Conservation (phyloP, 2,888 invertebrate species). For the Diarsia mendica region DNA sequence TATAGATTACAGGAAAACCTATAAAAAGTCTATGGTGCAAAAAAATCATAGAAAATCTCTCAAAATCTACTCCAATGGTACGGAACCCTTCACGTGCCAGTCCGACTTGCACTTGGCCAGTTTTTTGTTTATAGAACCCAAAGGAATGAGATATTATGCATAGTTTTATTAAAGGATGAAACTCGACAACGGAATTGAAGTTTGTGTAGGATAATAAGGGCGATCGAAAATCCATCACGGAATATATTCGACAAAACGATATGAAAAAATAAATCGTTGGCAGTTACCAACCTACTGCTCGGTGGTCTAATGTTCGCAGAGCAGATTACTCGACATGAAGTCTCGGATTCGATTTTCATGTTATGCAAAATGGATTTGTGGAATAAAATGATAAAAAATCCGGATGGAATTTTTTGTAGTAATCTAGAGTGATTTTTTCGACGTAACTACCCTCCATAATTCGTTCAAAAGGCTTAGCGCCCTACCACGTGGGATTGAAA, state of each 20-base stretch:
- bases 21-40: too few relatives aligned
- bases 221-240: constrained; percentile 5
- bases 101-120: too few relatives aligned
- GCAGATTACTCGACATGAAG: neutral
- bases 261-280: constrained; percentile 1
- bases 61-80: too few relatives aligned
- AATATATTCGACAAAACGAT: neutral
- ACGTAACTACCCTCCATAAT: neutral
- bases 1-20: too few relatives aligned
- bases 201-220: constrained; percentile 38
- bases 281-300: neutral
- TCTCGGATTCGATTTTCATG: neutral
- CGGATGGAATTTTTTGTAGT: neutral
- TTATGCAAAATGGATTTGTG: neutral
- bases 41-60: too few relatives aligned
- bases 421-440: neutral
- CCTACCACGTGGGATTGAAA: neutral
- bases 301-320: neutral
- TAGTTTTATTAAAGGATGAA: constrained; percentile 29
- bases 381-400: too few relatives aligned
- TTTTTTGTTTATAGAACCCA: constrained; percentile 1
- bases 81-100: too few relatives aligned
- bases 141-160: constrained; percentile 9
- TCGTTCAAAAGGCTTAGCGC: too few relatives aligned
- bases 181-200: neutral